phyloP scores from a whole-genome alignment of 2,888 invertebrate species.

The Herminia tarsipennalis region DNA sequence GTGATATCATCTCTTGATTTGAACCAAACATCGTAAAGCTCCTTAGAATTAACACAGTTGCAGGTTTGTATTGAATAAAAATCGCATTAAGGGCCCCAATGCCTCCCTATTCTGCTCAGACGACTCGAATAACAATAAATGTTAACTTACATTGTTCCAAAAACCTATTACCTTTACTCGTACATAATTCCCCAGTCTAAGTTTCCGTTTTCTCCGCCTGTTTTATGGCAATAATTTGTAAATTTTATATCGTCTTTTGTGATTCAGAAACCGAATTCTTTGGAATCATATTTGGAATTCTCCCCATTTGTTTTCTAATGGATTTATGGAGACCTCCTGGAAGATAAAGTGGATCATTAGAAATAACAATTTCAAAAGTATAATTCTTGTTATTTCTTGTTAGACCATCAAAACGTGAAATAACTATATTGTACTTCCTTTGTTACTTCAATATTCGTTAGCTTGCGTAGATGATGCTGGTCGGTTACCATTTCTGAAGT shows the following conservation, averaged over 20 bases:
- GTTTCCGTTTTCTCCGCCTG: constrained; percentile 41
- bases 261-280: constrained; percentile 44
- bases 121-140: constrained; percentile 55
- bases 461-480: no score
- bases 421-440: background rate
- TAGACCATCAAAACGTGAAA: background rate
- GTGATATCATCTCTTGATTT: background rate
- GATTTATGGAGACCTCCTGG: constrained; percentile 33
- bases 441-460: no score
- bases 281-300: constrained; percentile 35
- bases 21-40: constrained; percentile 43
- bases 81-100: constrained; percentile 57
- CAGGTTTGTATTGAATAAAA: constrained; percentile 70
- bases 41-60: constrained; percentile 58
- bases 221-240: constrained; percentile 65
- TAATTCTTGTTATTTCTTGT: constrained; percentile 12
- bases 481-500: no score
- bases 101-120: constrained; percentile 27
- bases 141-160: constrained; percentile 56
- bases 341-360: constrained; percentile 23
- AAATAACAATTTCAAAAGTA: constrained; percentile 13
- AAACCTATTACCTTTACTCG: constrained; percentile 49
- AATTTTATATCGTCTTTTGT: constrained; percentile 62
- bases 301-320: constrained; percentile 35
- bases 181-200: constrained; percentile 51